Percentiles rank a stretch among this genome's conserved stretches.
phyloP scores from a whole-genome alignment of 2,888 invertebrate genomes.

The Eudemis profundana region DNA sequence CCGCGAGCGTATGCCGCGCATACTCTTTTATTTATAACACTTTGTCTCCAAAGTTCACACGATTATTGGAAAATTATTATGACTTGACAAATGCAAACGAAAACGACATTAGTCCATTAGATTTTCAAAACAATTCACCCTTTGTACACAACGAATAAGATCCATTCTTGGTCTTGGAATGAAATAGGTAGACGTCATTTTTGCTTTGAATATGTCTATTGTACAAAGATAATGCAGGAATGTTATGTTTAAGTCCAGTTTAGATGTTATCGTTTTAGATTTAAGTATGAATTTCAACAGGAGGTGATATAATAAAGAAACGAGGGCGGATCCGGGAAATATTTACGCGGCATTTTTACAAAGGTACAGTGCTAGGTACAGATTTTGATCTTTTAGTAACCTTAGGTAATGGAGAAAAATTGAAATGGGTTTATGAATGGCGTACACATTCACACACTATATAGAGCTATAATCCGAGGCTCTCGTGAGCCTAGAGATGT shows the following conservation, averaged over 20 bases:
- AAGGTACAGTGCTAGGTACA: too few relatives aligned
- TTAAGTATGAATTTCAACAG: conserved; percentile 14
- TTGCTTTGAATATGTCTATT: conserved; percentile 5
- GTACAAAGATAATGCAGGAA: conserved; percentile 29
- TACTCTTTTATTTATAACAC: conserved; percentile 62
- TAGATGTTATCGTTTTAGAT: conserved; percentile 28
- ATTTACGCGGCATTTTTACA: too few relatives aligned
- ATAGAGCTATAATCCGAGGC: too few relatives aligned
- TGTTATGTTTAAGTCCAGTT: conserved; percentile 22
- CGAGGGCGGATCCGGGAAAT: background rate
- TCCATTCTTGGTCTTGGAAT: background rate
- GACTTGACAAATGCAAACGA: background rate
- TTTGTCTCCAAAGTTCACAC: conserved; percentile 58
- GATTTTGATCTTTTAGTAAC: too few relatives aligned
- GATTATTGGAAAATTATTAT: conserved; percentile 47
- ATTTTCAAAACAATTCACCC: background rate
- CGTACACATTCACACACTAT: too few relatives aligned
- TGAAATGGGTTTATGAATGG: too few relatives aligned
- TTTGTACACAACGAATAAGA: background rate
- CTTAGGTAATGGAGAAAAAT: too few relatives aligned
- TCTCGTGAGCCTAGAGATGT: too few relatives aligned
- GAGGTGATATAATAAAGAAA: background rate
- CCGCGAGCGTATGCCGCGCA: conserved; percentile 27
- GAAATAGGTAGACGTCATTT: too few relatives aligned
- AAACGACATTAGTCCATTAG: conserved; percentile 21